Conservation (phyloP, 2,113 vertebrate genomes). For the Paedocypris sp. region DNA sequence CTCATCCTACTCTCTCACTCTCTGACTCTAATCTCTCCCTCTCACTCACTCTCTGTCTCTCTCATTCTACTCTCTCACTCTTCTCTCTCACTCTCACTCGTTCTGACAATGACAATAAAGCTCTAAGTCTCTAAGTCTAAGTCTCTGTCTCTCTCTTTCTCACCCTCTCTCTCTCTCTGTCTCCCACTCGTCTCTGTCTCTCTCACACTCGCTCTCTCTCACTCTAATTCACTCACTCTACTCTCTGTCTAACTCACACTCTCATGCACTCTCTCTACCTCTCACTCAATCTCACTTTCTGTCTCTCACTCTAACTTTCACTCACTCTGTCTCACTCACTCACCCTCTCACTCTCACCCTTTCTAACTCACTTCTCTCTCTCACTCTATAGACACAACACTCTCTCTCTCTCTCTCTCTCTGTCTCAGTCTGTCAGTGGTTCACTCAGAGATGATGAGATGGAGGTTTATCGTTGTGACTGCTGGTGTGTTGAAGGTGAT, state of each 20-base stretch:
- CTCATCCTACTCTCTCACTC: neutral
- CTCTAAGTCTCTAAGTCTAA: no score
- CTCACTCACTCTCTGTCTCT: neutral
- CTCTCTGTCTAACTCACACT: no score
- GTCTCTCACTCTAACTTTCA: neutral
- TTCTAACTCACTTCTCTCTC: no score
- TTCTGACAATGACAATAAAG: no score
- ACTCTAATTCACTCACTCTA: neutral
- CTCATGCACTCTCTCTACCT: neutral
- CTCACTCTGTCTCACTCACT: neutral
- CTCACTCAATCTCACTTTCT: neutral
- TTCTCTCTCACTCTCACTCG: no score
- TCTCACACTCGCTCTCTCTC: neutral
- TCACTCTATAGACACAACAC: no score
- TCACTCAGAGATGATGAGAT: no score
- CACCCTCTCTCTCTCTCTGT: neutral
- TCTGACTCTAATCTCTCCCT: neutral
- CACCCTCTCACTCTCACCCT: no score
- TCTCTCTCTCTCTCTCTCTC: neutral
- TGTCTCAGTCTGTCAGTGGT: no score
- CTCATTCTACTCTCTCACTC: no score
- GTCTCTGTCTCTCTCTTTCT: no score
- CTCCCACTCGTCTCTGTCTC: no score
- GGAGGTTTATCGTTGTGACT: neutral
- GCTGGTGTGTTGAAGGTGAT: slow-evolving; percentile 46